Evolutionary conservation across 2,113 vertebrate genomes (phyloP), one percentile per base, ranked within the genome.

Genomic region (Puntigrus tetrazona): DNA sequence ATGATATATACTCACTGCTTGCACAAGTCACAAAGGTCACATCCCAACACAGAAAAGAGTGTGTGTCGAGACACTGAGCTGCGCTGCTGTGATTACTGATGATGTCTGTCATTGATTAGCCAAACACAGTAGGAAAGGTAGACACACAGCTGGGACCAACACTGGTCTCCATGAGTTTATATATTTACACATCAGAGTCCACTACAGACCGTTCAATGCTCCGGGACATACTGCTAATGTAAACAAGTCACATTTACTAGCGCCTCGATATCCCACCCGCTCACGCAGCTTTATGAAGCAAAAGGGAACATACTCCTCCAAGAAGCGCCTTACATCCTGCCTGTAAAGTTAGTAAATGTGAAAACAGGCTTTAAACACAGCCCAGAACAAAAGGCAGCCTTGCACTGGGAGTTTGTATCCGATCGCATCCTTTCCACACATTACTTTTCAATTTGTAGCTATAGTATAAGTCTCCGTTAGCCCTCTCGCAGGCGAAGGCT

Each of bases 91-190:
- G 91, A 88, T 91, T 92, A 86, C 83, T 92, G 91, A 95, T 94
- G 90, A 93, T 92, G 92, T 93, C 92, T 92, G 89, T 86, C 92
- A 95, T 93, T 93, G 94, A 95, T 95, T 95, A 92, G 94, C 89
- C 92, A 94, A 95, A 95, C 93, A 95, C 78, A 84, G 74, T 84
- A 89, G 86, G 88, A 92, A 92, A 87, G 87, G 88, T 88, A 89
- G 88, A 74, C 45, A 86, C 81, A 88, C 75, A 87, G 72, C 86
- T 77, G 85, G 78, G 85, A 77, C 81, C 78, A 81, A 29, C 77
- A 27, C 16, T 41, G 75, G 74, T 52, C 72, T 85, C 70, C 72
- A 27, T 55, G 65, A 84, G 57, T 84, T 81, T 75, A 85, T 82
- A 87, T 57, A 72, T 84, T 81, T 85, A 69, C 84, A 85, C 76